Evolutionary conservation across 2,113 vertebrate genomes (phyloP).

Genomic region (Aleadryas rufinucha): DNA sequence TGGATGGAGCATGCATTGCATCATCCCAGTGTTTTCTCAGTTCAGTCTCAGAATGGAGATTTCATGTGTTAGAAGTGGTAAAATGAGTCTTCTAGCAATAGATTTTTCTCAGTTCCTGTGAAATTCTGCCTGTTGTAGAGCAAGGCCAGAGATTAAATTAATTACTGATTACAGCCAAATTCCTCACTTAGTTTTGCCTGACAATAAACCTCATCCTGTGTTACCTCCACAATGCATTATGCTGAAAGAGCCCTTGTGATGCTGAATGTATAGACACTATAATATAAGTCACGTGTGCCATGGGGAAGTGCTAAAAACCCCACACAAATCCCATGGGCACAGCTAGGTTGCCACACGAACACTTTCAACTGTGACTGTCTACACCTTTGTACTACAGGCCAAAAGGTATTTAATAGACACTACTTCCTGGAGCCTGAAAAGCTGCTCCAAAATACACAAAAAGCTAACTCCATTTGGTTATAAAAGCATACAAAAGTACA

Average conservation of each 20-base stretch:
- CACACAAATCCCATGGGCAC: not conserved
- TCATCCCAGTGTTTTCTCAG: not conserved
- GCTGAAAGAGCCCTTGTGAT: not conserved
- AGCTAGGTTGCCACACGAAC: not conserved
- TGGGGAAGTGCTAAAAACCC: not conserved
- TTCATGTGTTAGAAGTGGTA: not conserved
- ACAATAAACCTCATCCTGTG: not conserved
- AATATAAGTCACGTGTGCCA: accelerated
- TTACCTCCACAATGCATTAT: not conserved
- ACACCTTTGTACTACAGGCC: not conserved
- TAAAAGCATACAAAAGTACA: not conserved
- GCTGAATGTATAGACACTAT: accelerated
- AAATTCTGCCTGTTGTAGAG: not conserved
- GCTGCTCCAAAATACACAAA: not conserved
- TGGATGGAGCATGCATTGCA: not conserved
- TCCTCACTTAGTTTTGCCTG: not conserved
- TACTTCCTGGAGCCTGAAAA: not conserved
- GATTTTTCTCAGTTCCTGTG: not conserved
- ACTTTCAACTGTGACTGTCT: not conserved
- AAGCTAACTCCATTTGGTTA: not conserved
- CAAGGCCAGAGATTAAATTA: not conserved
- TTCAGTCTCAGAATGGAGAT: not conserved
- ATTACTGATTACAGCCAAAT: not conserved
- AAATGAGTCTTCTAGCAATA: not conserved
- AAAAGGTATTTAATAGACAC: not conserved